Evolutionary conservation across 2,888 invertebrate species (phyloP), one percentile per base, ranked within the genome.

Genomic region (Drosophila greeni): DNA sequence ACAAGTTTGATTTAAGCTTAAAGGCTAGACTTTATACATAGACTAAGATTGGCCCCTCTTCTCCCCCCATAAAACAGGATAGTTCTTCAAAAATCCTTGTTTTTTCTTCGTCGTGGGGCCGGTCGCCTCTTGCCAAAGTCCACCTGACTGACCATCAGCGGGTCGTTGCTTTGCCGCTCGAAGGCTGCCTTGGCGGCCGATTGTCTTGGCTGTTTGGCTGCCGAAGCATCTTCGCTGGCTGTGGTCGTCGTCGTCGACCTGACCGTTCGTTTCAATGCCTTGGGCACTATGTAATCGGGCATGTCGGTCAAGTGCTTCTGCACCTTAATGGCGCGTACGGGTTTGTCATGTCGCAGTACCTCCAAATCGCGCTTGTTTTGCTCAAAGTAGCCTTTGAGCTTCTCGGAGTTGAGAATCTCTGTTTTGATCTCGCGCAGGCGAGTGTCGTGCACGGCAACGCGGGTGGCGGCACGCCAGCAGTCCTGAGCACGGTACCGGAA

Each of bases 401-500:
- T 97, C 86, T 95, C 92, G 70, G 97, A 97, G 87, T 95, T 97
- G 69, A 98, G 91, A 61, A 99, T 93, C 90, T 99, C 99, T 62
- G 92, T 92, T 88, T 96, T 96, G 78, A 99, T 99, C 91, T 99
- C 99, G 86, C 96, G 97, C 49, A 99, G 90, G 23, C 99, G 91
- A 0, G 98, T 98, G 88, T 99, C 98, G 47, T 97, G 91, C 2
- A 99, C 94, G 0, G 98, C 97, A 66, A 97, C 94, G 82, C 95
- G 92, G 0, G 99, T 99, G 9, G 98, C 96, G 1, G 97, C 95
- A 82, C 95, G 92, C 95, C 98, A 95, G 5, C 97, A 99, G 90
- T 99, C 99, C 85, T 94, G 92, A 0, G 98, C 95, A 75, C 99
- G 91, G 90, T 99, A 98, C 70, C 95, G 91, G 88, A 99, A 99